Conservation (phyloP, 2,888 invertebrate species). For the Polia nebulosa region DNA sequence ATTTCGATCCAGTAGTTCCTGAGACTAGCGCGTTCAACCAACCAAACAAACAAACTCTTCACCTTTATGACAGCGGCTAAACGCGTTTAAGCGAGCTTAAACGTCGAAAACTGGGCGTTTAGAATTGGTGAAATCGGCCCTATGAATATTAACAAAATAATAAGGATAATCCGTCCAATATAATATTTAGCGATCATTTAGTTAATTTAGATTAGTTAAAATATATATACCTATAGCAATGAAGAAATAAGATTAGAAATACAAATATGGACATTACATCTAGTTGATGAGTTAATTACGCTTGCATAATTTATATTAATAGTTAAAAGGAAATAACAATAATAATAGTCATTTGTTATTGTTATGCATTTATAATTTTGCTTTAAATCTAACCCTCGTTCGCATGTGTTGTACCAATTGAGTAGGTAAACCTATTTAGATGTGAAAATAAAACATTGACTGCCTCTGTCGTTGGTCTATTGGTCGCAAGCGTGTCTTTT, state of each 20-base stretch:
- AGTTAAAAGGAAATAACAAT: slow-evolving; percentile 31
- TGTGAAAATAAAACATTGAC: not conserved
- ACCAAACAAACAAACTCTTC: no score
- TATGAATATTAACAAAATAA: not conserved
- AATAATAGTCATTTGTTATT: not conserved
- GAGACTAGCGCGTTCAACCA: no score
- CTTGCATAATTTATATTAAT: slow-evolving; percentile 39
- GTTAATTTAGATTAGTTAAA: not conserved
- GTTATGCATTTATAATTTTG: not conserved
- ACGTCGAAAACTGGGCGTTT: no score
- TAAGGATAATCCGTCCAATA: not conserved
- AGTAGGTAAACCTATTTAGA: not conserved
- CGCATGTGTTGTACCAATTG: slow-evolving; percentile 1
- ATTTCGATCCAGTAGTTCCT: no score
- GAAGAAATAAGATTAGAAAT: not conserved
- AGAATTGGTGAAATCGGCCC: no score
- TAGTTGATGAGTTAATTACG: not conserved
- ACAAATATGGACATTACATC: not conserved
- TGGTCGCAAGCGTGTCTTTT: not conserved
- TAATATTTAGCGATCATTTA: not conserved
- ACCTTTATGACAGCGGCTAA: no score
- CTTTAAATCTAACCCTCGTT: not conserved
- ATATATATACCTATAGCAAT: not conserved
- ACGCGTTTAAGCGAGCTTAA: no score
- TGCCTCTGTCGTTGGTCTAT: not conserved